Conservation (phyloP, 1,140 invertebrate genomes). For the Diabrotica virgifera region DNA sequence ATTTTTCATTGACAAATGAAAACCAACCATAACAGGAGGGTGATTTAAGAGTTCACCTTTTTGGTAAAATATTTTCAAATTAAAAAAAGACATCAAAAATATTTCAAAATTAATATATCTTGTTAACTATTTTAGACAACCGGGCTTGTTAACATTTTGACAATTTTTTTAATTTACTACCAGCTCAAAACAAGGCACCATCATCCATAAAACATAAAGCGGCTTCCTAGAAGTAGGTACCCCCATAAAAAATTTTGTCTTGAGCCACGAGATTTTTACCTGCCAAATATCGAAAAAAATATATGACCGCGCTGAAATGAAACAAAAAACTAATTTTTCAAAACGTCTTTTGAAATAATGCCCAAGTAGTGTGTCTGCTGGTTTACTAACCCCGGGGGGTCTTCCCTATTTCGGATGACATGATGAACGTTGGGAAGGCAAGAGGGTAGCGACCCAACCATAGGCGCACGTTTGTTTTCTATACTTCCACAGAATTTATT, state of each 20-base stretch:
- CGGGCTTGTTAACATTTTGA: no score
- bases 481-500: no score
- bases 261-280: background rate
- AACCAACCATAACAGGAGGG: no score
- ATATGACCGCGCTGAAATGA: background rate
- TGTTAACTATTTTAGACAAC: no score
- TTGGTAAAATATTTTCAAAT: no score
- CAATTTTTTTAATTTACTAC: no score
- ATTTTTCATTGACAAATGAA: no score
- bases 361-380: background rate
- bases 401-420: background rate
- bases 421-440: background rate
- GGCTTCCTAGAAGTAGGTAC: background rate
- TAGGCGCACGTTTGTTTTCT: background rate
- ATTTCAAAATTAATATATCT: no score
- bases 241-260: background rate
- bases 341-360: background rate
- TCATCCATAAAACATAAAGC: no score
- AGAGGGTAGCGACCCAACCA: conserved; percentile 1
- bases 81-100: no score
- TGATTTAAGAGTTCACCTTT: no score
- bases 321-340: background rate
- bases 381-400: background rate
- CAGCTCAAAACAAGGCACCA: no score
- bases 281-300: conserved; percentile 1